phyloP scores from a whole-genome alignment of 2,113 vertebrate genomes.

The Phalacrocorax brasilianus region DNA sequence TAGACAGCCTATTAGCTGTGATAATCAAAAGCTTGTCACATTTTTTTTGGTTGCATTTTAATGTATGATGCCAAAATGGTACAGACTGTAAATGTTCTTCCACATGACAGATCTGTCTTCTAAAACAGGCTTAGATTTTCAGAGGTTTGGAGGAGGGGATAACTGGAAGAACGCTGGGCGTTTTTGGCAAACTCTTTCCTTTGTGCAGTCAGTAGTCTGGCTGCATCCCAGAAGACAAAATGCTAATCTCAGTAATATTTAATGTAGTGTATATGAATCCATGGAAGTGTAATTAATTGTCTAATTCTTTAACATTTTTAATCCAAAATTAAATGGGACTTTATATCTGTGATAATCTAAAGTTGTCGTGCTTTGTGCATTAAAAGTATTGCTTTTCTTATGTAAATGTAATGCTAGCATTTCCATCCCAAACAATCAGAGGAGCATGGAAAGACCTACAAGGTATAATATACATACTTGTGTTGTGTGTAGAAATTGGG shows the following conservation, averaged over 20 bases:
- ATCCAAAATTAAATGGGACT: conserved; percentile 35
- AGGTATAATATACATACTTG: conserved; percentile 75
- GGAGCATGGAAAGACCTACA: conserved; percentile 74
- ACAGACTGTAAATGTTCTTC: neutral
- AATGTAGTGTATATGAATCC: conserved; percentile 17
- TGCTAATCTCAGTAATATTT: conserved; percentile 20
- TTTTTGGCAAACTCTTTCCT: conserved; percentile 4
- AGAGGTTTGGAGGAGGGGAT: conserved; percentile 8
- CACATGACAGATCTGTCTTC: neutral
- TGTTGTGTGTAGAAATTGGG: conserved; percentile 74
- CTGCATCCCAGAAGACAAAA: conserved; percentile 6
- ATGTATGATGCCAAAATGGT: neutral
- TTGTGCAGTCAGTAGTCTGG: neutral
- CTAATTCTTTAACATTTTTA: conserved; percentile 39
- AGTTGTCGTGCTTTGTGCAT: conserved; percentile 63
- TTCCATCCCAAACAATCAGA: conserved; percentile 79
- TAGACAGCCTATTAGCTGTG: neutral
- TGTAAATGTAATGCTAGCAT: conserved; percentile 75
- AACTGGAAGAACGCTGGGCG: neutral
- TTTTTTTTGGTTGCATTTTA: neutral
- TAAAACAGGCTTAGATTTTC: conserved; percentile 19
- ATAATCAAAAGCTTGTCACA: neutral
- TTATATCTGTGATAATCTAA: conserved; percentile 34
- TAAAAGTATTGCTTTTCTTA: conserved; percentile 67
- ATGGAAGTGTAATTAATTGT: conserved; percentile 46